Base-by-base conservation (phyloP, 1,140 invertebrate species). In the Drosophila nebulosa region DNA sequence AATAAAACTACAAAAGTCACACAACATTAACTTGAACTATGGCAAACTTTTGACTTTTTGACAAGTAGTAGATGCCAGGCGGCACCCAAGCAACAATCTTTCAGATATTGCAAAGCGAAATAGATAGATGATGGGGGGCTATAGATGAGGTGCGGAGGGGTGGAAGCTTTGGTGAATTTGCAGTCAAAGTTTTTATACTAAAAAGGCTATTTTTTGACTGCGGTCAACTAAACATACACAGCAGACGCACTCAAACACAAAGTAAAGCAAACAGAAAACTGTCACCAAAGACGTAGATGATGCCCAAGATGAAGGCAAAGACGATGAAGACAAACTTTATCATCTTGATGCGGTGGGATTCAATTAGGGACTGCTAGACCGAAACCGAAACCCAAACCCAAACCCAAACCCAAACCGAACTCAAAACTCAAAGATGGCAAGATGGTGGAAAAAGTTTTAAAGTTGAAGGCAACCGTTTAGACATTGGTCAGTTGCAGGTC, bases 11-110 rank as follows among this genome's bases (percentile, higher is more conserved):
- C 70, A 86, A 85, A 86, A 86, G 81, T 86, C 83, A 86, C 81
- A 86, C 83, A 81, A 86, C 81, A 86, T 86, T 86, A 88, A 86
- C 81, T 86, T 86, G 81, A 86, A 86, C 81, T 88, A 88, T 88
- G 83, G 75, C 69, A 78, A 86, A 86, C 83, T 88, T 86, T 88
- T 71, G 78, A 86, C 81, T 55, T 55, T 86, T 88, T 86, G 78
- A 80, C 78, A 77, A 77, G 52, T 30, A 55, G 52, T 46, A 79
- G 80, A 85, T 79, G 69, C 77, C 53, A 27, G 39, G 59, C 59
- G 39, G 59, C 59, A 68, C 64, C 35, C 64, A 52, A 69, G 64
- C 72, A 74, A 50, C 68, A 76, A 83, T 83, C 79, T 70, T 36
- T 32, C 50, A 64, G 63, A 71, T 57, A 57, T 55, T 39, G 36